phyloP scores from a whole-genome alignment of 2,888 invertebrate species.

The Xylocampa areola region DNA sequence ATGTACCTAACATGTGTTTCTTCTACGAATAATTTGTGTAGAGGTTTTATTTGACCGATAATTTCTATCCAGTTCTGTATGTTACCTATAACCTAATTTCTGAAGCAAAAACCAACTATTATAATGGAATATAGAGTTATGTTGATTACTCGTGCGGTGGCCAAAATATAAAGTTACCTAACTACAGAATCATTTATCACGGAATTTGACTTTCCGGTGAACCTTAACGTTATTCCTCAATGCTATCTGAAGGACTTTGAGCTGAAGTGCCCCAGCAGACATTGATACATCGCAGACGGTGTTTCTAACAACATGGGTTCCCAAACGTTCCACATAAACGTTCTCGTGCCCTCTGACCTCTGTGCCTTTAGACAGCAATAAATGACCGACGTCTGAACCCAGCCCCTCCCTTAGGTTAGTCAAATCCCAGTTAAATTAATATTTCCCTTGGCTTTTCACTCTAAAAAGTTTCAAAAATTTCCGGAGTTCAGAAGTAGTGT shows the following conservation, averaged over 20 bases:
- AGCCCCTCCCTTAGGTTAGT: conserved; percentile 6
- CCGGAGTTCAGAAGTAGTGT: conserved; percentile 15
- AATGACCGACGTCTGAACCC: conserved; percentile 30
- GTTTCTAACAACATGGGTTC: conserved; percentile 37
- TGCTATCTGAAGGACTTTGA: conserved; percentile 24
- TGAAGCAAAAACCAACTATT: conserved; percentile 8
- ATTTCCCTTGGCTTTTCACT: conserved; percentile 17
- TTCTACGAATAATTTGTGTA: no score
- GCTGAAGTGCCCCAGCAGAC: conserved; percentile 24
- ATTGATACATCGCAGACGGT: conserved; percentile 40
- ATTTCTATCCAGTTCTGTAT: no score
- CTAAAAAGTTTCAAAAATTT: conserved; percentile 30
- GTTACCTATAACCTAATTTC: background rate
- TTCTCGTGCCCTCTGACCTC: conserved; percentile 21
- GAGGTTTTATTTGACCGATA: no score
- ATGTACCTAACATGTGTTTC: no score
- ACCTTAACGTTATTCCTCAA: conserved; percentile 28
- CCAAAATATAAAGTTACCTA: conserved; percentile 33
- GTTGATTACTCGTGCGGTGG: conserved; percentile 39
- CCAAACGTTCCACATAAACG: conserved; percentile 33
- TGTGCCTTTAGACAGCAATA: conserved; percentile 44
- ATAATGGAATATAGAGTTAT: conserved; percentile 24
- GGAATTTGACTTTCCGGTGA: conserved; percentile 27
- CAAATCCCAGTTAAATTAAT: conserved; percentile 38
- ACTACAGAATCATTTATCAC: conserved; percentile 41